Evolutionary conservation across 2,113 vertebrate genomes (phyloP).

Genomic region (Megatriorchis doriae): DNA sequence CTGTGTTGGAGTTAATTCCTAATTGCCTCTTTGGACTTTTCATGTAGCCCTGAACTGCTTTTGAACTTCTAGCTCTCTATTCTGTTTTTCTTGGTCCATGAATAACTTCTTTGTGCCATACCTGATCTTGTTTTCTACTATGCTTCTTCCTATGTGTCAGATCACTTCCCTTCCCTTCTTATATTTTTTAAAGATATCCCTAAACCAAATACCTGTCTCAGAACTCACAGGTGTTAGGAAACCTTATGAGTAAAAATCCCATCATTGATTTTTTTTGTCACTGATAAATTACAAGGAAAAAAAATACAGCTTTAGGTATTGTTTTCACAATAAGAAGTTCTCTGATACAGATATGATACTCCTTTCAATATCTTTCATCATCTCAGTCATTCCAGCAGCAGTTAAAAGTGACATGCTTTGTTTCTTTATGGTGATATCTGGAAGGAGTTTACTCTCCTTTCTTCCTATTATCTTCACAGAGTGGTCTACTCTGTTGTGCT

Average conservation of each 20-base stretch:
- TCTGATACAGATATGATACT: neutral
- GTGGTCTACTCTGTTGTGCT: neutral
- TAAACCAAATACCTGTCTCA: neutral
- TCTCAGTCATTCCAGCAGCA: neutral
- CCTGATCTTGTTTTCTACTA: neutral
- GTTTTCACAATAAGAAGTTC: neutral
- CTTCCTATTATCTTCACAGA: neutral
- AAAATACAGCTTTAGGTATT: neutral
- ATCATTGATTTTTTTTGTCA: neutral
- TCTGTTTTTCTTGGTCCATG: neutral
- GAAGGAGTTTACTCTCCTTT: neutral
- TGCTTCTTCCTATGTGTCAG: neutral
- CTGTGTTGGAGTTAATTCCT: neutral
- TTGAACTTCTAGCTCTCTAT: neutral
- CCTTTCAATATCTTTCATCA: neutral
- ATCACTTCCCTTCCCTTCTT: neutral
- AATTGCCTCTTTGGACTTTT: neutral
- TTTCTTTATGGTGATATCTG: neutral
- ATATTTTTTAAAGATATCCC: neutral
- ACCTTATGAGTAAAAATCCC: neutral
- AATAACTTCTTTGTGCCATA: neutral
- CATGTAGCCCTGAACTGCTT: neutral
- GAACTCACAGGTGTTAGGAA: neutral
- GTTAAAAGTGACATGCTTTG: neutral
- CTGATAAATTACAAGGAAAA: neutral